Conservation (phyloP, 2,797 vertebrate genomes). For the Tarsius wallacei region DNA sequence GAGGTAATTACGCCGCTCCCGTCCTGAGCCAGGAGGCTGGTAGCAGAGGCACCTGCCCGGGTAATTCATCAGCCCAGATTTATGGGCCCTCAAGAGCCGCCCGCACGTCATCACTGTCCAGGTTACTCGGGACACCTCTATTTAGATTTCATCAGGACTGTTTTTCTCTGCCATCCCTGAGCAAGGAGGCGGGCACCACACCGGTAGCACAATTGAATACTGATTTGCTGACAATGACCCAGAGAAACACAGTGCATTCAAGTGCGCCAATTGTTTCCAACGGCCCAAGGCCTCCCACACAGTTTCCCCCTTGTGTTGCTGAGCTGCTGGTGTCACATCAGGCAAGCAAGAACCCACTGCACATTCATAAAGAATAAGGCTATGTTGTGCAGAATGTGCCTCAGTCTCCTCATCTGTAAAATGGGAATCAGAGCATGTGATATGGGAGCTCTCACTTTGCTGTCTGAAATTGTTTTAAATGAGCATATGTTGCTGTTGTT, state of each 20-base stretch:
- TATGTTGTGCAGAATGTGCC: neutral
- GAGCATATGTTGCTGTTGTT: neutral
- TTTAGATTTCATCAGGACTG: constrained; percentile 82
- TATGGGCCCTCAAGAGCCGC: constrained; percentile 38
- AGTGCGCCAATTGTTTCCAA: neutral
- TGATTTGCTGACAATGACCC: neutral
- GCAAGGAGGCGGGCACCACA: neutral
- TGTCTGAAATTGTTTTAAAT: neutral
- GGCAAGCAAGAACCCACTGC: neutral
- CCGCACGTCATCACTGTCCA: constrained; percentile 59
- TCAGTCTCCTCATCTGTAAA: neutral
- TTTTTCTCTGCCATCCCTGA: neutral
- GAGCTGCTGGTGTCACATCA: neutral
- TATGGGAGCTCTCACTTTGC: no score
- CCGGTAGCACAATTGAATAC: neutral
- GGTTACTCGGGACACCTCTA: constrained; percentile 77
- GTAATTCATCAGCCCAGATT: constrained; percentile 83
- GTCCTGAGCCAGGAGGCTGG: constrained; percentile 61
- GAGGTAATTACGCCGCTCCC: constrained; percentile 75
- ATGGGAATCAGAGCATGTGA: neutral
- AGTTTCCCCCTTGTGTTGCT: neutral
- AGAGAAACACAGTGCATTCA: neutral
- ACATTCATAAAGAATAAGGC: neutral
- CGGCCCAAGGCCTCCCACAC: neutral
- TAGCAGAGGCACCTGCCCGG: constrained; percentile 48